Percentiles rank a stretch among this genome's conserved stretches.
Evolutionary conservation across 2,888 invertebrate species (phyloP).

Genomic region (Perithous albicinctus): DNA sequence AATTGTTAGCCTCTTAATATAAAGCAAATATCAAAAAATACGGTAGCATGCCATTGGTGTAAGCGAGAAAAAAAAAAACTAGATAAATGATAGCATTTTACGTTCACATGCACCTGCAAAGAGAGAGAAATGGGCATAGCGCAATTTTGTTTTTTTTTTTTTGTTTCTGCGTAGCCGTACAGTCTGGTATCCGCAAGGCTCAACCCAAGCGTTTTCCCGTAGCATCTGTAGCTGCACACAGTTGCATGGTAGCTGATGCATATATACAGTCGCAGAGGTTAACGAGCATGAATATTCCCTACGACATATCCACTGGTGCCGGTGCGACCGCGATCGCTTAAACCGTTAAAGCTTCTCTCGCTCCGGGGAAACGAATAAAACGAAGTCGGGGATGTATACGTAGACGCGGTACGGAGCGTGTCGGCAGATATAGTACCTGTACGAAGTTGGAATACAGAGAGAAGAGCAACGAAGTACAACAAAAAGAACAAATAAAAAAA

Average conservation of each 20-base stretch:
- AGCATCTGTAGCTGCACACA: neutral
- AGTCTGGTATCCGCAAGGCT: neutral
- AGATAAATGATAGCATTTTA: neutral
- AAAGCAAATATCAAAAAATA: neutral
- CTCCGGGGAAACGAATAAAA: constrained; percentile 25
- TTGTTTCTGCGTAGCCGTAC: neutral
- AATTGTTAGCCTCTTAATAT: neutral
- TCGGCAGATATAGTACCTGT: neutral
- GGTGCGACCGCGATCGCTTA: constrained; percentile 38
- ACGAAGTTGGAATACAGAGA: constrained; percentile 26
- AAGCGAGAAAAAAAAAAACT: neutral
- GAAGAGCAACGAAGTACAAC: constrained; percentile 34
- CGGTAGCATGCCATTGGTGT: neutral
- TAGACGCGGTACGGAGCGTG: neutral
- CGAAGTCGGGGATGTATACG: constrained; percentile 15
- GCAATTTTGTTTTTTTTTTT: no score
- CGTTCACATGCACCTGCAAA: neutral
- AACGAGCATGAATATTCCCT: constrained; percentile 46
- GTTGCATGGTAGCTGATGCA: neutral
- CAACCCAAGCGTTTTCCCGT: neutral
- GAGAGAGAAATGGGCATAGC: neutral
- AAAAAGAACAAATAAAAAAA: constrained; percentile 39
- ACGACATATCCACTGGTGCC: constrained; percentile 33
- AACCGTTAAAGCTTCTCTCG: constrained; percentile 30
- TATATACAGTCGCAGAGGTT: constrained; percentile 16